phyloP scores from a whole-genome alignment of 2,113 vertebrate species.

The Carassius carassius region DNA sequence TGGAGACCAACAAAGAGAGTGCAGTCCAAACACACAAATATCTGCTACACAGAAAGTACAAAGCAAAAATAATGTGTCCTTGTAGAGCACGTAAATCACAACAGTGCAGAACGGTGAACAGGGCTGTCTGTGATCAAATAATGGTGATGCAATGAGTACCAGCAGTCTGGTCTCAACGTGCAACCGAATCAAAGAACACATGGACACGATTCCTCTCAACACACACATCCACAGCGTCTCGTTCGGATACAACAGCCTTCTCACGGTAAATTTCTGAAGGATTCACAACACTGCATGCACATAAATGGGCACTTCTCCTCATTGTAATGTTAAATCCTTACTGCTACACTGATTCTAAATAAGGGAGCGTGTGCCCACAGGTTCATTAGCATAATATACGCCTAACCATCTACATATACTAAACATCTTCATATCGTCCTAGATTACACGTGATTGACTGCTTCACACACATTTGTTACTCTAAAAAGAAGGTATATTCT shows the following conservation, averaged over 20 bases:
- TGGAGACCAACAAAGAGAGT: neutral
- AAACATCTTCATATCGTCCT: neutral
- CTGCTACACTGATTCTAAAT: neutral
- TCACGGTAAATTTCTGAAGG: neutral
- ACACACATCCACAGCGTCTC: neutral
- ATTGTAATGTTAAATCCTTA: neutral
- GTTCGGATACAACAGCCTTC: neutral
- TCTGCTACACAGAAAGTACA: constrained; percentile 2
- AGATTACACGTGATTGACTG: neutral
- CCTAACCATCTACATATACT: neutral
- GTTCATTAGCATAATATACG: neutral
- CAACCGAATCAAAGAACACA: constrained; percentile 20
- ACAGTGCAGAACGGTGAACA: neutral
- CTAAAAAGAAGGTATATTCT: neutral
- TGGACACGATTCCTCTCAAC: neutral
- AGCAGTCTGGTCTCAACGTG: constrained; percentile 6
- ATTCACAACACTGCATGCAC: neutral
- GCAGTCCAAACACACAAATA: neutral
- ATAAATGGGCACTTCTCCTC: neutral
- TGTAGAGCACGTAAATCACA: constrained; percentile 22
- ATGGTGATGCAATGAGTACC: constrained; percentile 23
- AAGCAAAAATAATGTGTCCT: constrained; percentile 21
- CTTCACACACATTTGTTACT: neutral
- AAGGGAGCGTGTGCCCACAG: neutral
- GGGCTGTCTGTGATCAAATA: constrained; percentile 11